Evolutionary conservation across 2,888 invertebrate genomes (phyloP), one percentile per base, ranked within the genome.

Genomic region (Mimas tiliae): DNA sequence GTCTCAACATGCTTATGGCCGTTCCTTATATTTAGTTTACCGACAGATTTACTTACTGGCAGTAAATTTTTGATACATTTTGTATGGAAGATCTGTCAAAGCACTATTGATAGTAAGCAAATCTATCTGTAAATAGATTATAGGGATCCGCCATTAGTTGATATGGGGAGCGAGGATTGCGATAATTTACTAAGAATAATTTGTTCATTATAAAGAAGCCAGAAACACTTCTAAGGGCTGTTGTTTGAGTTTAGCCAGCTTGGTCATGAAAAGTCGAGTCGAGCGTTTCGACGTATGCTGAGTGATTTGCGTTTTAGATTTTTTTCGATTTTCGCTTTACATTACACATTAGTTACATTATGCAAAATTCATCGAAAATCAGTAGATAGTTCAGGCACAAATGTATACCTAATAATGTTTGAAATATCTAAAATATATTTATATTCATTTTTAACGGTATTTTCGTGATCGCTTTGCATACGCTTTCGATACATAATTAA

Each of bases 181-280:
- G 19, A 12, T 42, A 19, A 16, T 1, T 19, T 11, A 11, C 1
- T 42, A 42, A 16, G 12, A 4, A 55, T 58, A 19, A n/a, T 34
- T 8, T 4, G 12, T 45, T 38, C 6, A 38, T 38, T 42, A 48
- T 21, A 14, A 8, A 52, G 16, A 19, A 64, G 14, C 19, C 16
- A 19, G 2, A n/a, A 42, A 64, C n/a, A 68, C 64, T 72, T 87
- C 83, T 86, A 84, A 81, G 78, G 85, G 86, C 86, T 89, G 88
- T 81, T 74, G n/a, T 67, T 65, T 74, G 77, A 80, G 86, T 87
- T 87, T 87, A 86, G 86, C 83, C 85, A 82, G 86, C 85, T 87
- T 89, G 91, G 91, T 91, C 90, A 89, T 88, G 80, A 83, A 80
- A 84, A 78, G 74, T 89, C 89, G 90, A 82, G 86, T 72, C 77